Conservation (phyloP, 2,113 vertebrate genomes). For the Dermatemys mawii region DNA sequence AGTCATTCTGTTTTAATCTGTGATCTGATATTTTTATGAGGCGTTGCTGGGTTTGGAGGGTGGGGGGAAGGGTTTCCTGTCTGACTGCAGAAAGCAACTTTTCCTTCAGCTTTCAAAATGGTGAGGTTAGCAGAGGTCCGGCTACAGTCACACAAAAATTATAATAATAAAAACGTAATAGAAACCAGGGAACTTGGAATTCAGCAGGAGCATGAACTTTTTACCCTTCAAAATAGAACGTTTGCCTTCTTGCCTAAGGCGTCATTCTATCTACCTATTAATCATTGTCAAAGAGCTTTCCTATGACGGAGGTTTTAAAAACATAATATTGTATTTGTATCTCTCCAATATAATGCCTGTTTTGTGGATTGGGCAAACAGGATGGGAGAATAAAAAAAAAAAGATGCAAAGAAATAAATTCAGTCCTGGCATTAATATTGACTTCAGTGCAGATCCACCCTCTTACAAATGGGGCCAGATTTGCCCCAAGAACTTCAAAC, state of each 20-base stretch:
- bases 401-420: not conserved
- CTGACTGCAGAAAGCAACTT: conserved; percentile 19
- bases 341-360: fast-evolving
- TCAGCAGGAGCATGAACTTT: conserved; percentile 56
- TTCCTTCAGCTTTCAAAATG: conserved; percentile 56
- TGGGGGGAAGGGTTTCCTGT: conserved; percentile 45
- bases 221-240: conserved; percentile 42
- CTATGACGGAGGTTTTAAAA: not conserved
- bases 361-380: not conserved
- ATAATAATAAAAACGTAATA: conserved; percentile 67
- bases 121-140: conserved; percentile 49
- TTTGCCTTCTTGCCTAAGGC: conserved; percentile 15
- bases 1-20: conserved; percentile 64
- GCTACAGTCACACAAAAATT: conserved; percentile 56
- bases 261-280: conserved; percentile 28
- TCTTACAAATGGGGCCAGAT: not conserved
- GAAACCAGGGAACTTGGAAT: conserved; percentile 62
- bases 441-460: not conserved
- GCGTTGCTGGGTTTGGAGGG: conserved; percentile 33
- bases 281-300: not conserved
- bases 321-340: not conserved
- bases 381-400: not conserved
- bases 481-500: not conserved
- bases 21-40: conserved; percentile 70
- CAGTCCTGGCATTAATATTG: not conserved